Conservation (phyloP, 2,797 vertebrate genomes). For the Coluber constrictor region DNA sequence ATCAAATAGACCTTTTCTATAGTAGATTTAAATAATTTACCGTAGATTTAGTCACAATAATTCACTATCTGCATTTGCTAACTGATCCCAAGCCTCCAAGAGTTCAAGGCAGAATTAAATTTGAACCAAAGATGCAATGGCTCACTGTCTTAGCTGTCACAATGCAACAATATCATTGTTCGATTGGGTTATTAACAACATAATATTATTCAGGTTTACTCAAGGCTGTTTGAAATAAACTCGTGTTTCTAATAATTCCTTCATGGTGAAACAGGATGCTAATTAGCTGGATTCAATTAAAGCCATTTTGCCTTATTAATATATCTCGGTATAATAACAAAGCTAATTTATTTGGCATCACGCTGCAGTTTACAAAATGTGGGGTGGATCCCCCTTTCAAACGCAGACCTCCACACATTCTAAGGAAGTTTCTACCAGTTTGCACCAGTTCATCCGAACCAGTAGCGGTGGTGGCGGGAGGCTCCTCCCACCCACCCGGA, state of each 20-base stretch:
- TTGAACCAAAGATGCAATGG: neutral
- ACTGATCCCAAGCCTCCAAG: neutral
- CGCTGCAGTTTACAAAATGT: neutral
- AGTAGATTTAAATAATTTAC: neutral
- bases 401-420: neutral
- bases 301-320: slow-evolving; percentile 12
- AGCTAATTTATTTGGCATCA: slow-evolving; percentile 6
- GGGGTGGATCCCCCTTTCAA: neutral
- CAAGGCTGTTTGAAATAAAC: neutral
- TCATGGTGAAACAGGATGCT: slow-evolving; percentile 8
- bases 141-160: neutral
- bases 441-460: too few relatives aligned
- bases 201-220: neutral
- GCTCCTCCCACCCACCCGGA: too few relatives aligned
- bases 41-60: neutral
- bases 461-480: too few relatives aligned
- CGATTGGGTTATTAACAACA: neutral
- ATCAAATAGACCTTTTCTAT: neutral
- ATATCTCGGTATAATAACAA: neutral
- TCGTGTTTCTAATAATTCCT: neutral
- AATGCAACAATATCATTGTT: neutral
- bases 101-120: neutral
- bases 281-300: slow-evolving; percentile 10
- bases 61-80: neutral
- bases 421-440: neutral